These are phyloP conservation scores for Ariopsis seemanni DNA, from an alignment of 2,113 vertebrate genomes.

Conservation along the genomic window DNA sequence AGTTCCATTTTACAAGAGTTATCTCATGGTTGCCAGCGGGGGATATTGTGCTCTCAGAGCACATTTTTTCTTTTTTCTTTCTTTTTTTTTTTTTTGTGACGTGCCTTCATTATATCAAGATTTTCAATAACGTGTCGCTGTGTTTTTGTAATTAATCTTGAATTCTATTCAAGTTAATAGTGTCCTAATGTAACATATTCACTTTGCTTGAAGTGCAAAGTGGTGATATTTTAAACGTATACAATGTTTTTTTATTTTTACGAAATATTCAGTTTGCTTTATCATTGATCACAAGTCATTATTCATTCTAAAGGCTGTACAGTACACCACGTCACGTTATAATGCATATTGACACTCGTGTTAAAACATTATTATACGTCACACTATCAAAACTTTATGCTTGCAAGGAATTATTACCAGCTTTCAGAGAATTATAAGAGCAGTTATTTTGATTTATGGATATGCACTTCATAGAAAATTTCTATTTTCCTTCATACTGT, in stretches of 20 bases:
- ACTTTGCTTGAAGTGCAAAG: background rate
- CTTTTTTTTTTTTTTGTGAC: no score
- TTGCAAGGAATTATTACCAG: background rate
- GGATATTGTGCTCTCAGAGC: no score
- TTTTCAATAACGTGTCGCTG: no score
- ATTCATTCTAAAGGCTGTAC: background rate
- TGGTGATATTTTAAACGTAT: background rate
- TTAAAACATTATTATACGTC: background rate
- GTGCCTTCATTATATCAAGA: no score
- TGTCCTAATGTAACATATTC: background rate
- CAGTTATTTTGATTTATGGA: background rate
- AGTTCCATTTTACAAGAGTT: no score
- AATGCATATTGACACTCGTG: background rate
- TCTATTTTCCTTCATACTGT: background rate
- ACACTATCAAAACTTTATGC: background rate
- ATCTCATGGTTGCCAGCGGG: no score
- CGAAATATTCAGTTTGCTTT: background rate
- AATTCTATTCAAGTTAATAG: no score
- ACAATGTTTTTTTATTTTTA: background rate
- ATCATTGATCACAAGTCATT: background rate
- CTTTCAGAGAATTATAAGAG: background rate
- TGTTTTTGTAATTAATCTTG: no score
- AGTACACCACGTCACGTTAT: background rate
- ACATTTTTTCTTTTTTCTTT: no score
- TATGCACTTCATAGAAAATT: background rate